Evolutionary conservation across 2,888 invertebrate genomes (phyloP), one percentile per base, ranked within the genome.

Genomic region (Candidula unifasciata): DNA sequence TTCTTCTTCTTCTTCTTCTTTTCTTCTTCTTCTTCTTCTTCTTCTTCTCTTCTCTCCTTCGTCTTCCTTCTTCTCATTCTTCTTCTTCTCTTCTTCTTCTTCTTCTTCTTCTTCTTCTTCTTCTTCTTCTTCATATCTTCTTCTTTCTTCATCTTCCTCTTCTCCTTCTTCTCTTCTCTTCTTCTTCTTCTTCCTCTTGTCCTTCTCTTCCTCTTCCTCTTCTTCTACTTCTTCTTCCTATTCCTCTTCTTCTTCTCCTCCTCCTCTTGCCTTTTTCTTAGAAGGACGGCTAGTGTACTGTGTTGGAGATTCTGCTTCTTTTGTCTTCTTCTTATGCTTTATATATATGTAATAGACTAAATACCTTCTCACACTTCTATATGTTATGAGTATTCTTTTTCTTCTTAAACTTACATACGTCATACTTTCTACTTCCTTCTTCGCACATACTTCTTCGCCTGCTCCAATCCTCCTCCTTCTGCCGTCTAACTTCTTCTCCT

Each of bases 161-260:
- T 18, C 30, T 13, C 0, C 18, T 54, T 13, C 3, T n/a, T 16
- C 3, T 3, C 35, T 16, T 33, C 10, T 35, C 35, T 18, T 18
- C 44, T n/a, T 30, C 10, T 24, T 52, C 8, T 44, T 27, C 30
- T 13, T 5, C 35, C 35, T 35, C 37, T n/a, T n/a, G 57, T 37
- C n/a, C 33, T 57, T 73, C n/a, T 3, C 35, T 33, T 73, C 60
- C n/a, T 33, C 57, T 73, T 60, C 57, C 21, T 35, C 21, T n/a
- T 69, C 21, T 52, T 30, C 66, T 69, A 57, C 33, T 35, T 37
- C n/a, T 27, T 81, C 73, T n/a, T 60, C 73, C 60, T 81, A 35
- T 35, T 27, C 24, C 18, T 73, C 74, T n/a, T 35, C n/a, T 60
- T n/a, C n/a, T n/a, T n/a, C 60, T 60, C 44, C 13, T 44, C 44